Evolutionary conservation across 2,797 vertebrate genomes (phyloP), one percentile per base, ranked within the genome.

Genomic region (Acanthurus tractus): DNA sequence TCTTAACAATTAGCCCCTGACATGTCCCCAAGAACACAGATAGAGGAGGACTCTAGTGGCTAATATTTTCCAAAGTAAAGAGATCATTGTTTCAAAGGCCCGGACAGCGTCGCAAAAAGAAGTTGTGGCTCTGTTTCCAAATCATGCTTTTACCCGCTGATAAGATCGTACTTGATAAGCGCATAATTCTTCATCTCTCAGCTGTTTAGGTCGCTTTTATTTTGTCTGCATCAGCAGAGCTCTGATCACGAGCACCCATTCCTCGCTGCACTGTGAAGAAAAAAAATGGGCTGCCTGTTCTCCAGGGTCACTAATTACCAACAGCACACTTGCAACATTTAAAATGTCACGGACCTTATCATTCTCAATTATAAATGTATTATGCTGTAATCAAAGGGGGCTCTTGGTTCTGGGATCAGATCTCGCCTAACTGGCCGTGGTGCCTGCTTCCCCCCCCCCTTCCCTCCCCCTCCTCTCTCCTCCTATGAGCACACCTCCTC

Each of bases 1-100:
- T 95, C 91, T 93, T 92, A 93, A 94, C 94, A 96, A 95, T 96
- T 95, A 96, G 94, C 93, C 92, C 87, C 86, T 93, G 94, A 93
- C 93, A 91, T 89, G 88, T 95, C 85, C 74, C 82, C 83, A 67
- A 71, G 86, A 92, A 91, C 90, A 88, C 84, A 88, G 87, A 94
- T 90, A 86, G 85, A 88, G 83, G 29, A 88, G 83, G 83, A 86
- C 81, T 81, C 87, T 61, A 57, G 82, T 85, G 86, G 81, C 88
- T 92, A 79, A 91, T 92, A 91, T 92, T 92, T 93, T 72, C 70
- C 64, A 87, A 82, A 86, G 63, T 75, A 65, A 67, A 58, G 65
- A 84, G 81, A 92, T 89, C 84, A 90, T 74, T 81, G 80, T 88
- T 93, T 88, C 77, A 79, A 79, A 71, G 53, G 77, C 67, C 79